Conservation (phyloP, 2,113 vertebrate species). For the Raja brachyura region DNA sequence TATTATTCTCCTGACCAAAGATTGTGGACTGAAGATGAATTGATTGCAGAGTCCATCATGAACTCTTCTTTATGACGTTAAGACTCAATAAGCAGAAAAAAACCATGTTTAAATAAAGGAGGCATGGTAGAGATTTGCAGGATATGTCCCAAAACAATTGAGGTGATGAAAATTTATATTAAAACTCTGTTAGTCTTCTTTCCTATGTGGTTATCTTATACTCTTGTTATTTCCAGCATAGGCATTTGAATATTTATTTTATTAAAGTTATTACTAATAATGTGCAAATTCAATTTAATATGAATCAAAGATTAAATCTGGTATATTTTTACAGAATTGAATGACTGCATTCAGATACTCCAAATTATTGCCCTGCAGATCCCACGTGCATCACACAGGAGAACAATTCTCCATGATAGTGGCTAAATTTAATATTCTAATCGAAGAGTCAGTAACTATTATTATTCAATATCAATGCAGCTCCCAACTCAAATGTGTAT, state of each 20-base stretch:
- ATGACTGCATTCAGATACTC: background rate
- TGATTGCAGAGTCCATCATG: background rate
- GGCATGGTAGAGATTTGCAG: background rate
- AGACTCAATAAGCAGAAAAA: background rate
- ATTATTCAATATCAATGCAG: background rate
- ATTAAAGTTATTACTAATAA: slow-evolving; percentile 4
- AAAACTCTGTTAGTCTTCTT: background rate
- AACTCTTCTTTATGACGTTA: no score
- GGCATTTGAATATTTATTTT: background rate
- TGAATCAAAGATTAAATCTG: background rate
- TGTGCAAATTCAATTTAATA: background rate
- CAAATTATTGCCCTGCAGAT: background rate
- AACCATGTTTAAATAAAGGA: slow-evolving; percentile 1
- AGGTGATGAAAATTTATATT: slow-evolving; percentile 6
- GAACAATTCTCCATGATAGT: background rate
- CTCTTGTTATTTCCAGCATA: background rate
- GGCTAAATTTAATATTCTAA: background rate
- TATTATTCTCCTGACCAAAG: background rate
- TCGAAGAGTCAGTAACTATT: background rate
- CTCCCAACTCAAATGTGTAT: background rate
- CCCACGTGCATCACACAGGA: background rate
- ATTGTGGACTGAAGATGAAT: background rate
- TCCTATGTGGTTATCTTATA: background rate
- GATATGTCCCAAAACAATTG: background rate
- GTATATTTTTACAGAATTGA: slow-evolving; percentile 22